Percentiles rank a stretch among this genome's conserved stretches.
These are phyloP conservation scores for Psix sp. DNA, from an alignment of 1,140 invertebrate species.

Conservation along the genomic window DNA sequence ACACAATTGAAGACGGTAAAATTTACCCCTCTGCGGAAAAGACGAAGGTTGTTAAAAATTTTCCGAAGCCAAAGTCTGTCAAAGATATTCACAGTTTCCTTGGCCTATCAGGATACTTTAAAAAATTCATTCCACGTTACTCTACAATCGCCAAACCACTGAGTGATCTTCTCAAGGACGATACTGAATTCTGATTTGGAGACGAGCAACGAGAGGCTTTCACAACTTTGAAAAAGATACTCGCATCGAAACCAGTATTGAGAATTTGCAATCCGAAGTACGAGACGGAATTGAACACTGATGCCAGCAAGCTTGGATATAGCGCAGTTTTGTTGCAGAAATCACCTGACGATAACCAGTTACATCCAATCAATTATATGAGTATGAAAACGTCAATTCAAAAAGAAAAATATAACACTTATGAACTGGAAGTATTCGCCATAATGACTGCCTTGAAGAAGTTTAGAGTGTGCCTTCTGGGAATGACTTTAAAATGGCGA, in stretches of 20 bases:
- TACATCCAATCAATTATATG: too few relatives aligned
- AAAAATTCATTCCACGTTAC: slow-evolving; percentile 14
- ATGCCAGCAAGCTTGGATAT: too few relatives aligned
- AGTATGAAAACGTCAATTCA: too few relatives aligned
- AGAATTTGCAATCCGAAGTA: too few relatives aligned
- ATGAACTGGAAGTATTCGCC: too few relatives aligned
- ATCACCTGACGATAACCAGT: too few relatives aligned
- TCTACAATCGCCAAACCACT: slow-evolving; percentile 1
- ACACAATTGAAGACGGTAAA: background rate
- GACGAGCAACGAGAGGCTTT: slow-evolving; percentile 2
- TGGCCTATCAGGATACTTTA: slow-evolving; percentile 15
- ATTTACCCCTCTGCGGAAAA: slow-evolving; percentile 8
- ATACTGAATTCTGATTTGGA: background rate
- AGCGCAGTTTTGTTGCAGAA: too few relatives aligned
- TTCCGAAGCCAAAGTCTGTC: slow-evolving; percentile 12
- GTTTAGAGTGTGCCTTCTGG: too few relatives aligned
- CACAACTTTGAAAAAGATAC: background rate
- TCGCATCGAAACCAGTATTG: background rate
- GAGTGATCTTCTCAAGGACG: background rate
- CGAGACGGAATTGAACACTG: too few relatives aligned
- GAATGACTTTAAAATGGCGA: too few relatives aligned
- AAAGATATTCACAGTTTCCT: slow-evolving; percentile 13
- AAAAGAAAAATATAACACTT: too few relatives aligned
- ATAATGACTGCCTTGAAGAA: too few relatives aligned
- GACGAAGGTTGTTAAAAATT: slow-evolving; percentile 5